Evolutionary conservation across 1,140 invertebrate species (phyloP), one percentile per base, ranked within the genome.

Genomic region (Sesamia nonagrioides): DNA sequence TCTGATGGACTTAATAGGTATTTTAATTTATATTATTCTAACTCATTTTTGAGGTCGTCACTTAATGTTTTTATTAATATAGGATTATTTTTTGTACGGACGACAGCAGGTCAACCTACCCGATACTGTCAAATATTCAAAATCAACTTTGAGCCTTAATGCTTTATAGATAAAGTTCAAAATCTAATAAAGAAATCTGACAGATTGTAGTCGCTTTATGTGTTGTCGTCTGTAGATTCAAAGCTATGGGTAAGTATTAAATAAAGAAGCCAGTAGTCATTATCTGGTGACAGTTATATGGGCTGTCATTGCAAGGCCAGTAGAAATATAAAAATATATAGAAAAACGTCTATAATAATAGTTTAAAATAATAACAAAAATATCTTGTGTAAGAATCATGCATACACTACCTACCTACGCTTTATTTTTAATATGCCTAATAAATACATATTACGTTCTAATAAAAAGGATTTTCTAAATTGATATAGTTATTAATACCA

Each of bases 41-140:
- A 68, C 45, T 68, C 63, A 40, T 68, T 68, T 68, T 68, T 40
- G 60, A 18, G 17, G 33, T 63, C 35, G 6, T 37, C n/a, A 63
- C 35, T 63, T 40, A 63, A 63, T 63, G 17, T 7, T 63, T 8
- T 7, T 11, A 27, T 9, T 27, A 56, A 9, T 56, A 61, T 37
- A 4, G 58, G 17, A n/a, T n/a, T n/a, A n/a, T n/a, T n/a, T n/a
- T n/a, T n/a, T n/a, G n/a, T n/a, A n/a, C n/a, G n/a, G n/a, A n/a
- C n/a, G n/a, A n/a, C n/a, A n/a, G n/a, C n/a, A n/a, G n/a, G n/a
- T n/a, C n/a, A n/a, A n/a, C n/a, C n/a, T n/a, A n/a, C n/a, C n/a
- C n/a, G 15, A 37, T 6, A 17, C 40, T 63, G 17, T 61, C 27
- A 40, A 45, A 45, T 18, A 63, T 9, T n/a, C 54, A 6, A 27